phyloP scores from a whole-genome alignment of 2,113 vertebrate species.

The Plotosus lineatus region DNA sequence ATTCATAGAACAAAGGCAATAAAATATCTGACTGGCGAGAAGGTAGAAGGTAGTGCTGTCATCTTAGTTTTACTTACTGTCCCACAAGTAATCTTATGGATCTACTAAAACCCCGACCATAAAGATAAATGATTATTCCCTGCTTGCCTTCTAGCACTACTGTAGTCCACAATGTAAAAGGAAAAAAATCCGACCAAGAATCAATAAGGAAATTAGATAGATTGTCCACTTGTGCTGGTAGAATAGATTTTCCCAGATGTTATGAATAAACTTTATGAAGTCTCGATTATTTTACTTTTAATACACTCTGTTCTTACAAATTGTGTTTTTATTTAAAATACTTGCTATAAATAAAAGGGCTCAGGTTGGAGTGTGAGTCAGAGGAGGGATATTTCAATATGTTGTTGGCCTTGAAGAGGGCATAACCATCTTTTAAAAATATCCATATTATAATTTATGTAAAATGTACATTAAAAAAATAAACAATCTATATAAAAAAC shows the following conservation, averaged over 20 bases:
- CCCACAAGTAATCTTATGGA: background rate
- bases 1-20: background rate
- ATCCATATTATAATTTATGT: too few relatives aligned
- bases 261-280: too few relatives aligned
- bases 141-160: background rate
- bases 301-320: too few relatives aligned
- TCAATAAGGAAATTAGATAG: background rate
- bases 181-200: background rate
- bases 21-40: background rate
- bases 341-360: too few relatives aligned
- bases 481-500: too few relatives aligned
- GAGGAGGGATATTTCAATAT: too few relatives aligned
- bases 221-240: background rate
- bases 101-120: background rate
- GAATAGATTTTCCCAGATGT: background rate
- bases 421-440: too few relatives aligned
- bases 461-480: too few relatives aligned
- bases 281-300: too few relatives aligned
- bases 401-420: too few relatives aligned
- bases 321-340: too few relatives aligned
- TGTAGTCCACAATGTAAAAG: background rate
- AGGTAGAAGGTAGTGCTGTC: background rate
- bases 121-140: background rate
- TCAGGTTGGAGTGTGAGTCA: too few relatives aligned
- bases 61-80: background rate